Base-by-base conservation (phyloP, 2,797 vertebrate genomes). In the Ataeniobius toweri region DNA sequence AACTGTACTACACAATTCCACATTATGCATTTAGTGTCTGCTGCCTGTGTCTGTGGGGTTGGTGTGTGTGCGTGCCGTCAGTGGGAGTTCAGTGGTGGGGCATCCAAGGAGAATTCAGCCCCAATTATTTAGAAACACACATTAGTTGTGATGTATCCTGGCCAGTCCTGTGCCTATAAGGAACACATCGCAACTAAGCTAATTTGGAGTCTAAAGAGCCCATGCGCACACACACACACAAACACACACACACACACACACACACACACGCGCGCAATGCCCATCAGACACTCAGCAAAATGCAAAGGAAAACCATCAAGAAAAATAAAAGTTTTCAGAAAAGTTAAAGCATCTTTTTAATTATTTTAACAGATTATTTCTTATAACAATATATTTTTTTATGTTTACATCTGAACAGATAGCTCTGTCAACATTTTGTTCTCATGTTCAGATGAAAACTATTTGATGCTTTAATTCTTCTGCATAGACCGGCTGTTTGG, bases 91-190 rank as follows among this genome's bases (percentile, higher is more conserved):
- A 80, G 73, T 31, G 71, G 71, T 39, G 63, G 71, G 50, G 10
- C 20, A 24, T 83, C 76, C 53, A 65, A 50, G 46, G 68, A 67
- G 39, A 77, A 85, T 73, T 81, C 46, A 84, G 76, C 72, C 74
- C 68, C 44, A 67, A 58, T 86, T 81, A 88, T 79, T 82, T 79
- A 76, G 72, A 82, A 77, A 77, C 78, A 74, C 84, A 86, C 79
- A 83, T 78, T 77, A 80, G 70, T 39, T 41, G 75, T 81, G 82
- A 85, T 74, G 75, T 84, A 71, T 80, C 78, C 78, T 77, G 81
- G 79, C 56, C 74, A 10, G 36, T 80, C 39, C 46, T 77, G 41
- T 82, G 83, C 74, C 82, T 83, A 72, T 73, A 36, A 91, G 80
- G 75, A 75, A 48, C 71, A 67, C 71, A 78, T 78, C 75, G 65